These are phyloP conservation scores for Bufotes viridis DNA, from an alignment of 2,797 vertebrate species.

Conservation along the genomic window DNA sequence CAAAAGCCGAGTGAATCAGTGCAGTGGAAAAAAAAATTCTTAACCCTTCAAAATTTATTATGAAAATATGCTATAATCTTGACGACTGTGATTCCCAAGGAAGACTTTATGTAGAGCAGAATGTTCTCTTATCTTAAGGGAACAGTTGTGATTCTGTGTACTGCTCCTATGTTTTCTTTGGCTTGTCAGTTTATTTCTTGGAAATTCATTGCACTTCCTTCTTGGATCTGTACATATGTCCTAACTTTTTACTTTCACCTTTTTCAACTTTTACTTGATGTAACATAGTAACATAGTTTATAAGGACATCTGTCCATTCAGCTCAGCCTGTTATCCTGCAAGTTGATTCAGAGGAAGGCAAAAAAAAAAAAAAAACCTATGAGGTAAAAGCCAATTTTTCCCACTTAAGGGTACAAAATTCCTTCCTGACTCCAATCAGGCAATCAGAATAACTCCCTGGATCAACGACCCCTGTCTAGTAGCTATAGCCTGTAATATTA, in stretches of 20 bases:
- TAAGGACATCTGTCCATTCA: no score
- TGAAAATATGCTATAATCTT: background rate
- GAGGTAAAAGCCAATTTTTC: no score
- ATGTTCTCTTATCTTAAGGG: constrained; percentile 21
- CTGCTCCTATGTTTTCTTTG: background rate
- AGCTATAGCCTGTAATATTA: no score
- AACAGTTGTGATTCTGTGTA: background rate
- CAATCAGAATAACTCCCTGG: no score
- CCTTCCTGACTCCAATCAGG: no score
- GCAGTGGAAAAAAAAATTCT: constrained; percentile 4
- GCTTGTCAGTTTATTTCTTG: constrained; percentile 2
- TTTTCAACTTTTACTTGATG: background rate
- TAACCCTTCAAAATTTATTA: background rate
- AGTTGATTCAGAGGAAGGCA: no score
- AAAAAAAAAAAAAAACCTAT: no score
- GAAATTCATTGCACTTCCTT: background rate
- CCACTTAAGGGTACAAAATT: no score
- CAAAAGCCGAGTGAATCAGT: background rate
- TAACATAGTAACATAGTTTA: no score
- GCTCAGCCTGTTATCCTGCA: no score
- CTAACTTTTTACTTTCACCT: background rate
- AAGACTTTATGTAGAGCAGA: constrained; percentile 4
- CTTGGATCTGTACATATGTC: background rate
- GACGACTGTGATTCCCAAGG: background rate
- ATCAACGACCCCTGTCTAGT: no score